Evolutionary conservation across 2,113 vertebrate genomes (phyloP).

Genomic region (Ardeotis arabs): DNA sequence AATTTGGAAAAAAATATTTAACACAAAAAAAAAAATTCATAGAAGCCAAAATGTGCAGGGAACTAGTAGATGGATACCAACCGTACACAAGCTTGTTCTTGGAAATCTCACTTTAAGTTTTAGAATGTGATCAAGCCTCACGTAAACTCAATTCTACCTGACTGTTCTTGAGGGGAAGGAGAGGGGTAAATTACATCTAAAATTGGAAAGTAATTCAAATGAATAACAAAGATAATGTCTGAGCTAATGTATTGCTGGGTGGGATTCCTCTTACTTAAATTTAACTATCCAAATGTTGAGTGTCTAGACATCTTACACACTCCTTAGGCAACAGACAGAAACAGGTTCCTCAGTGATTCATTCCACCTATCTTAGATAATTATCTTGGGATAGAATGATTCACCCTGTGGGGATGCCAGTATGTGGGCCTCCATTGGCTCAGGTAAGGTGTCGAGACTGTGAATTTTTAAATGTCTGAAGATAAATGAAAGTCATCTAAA

Average conservation of each 20-base stretch:
- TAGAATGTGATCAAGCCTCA: neutral
- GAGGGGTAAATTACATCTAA: no score
- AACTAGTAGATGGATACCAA: neutral
- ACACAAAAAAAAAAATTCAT: neutral
- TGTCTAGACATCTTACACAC: neutral
- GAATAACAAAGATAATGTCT: neutral
- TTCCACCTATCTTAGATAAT: neutral
- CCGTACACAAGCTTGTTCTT: neutral
- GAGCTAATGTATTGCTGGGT: neutral
- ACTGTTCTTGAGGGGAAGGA: no score
- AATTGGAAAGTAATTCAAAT: neutral
- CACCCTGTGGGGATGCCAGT: neutral
- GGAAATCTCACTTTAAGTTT: neutral
- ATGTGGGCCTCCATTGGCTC: neutral
- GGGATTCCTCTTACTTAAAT: neutral
- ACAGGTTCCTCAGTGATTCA: conserved; percentile 14
- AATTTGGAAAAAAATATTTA: no score
- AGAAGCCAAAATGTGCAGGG: neutral
- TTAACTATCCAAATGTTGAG: neutral
- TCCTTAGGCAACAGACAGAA: neutral
- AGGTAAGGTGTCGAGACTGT: neutral
- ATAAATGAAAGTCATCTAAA: neutral
- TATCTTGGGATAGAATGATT: neutral
- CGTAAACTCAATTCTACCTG: no score
- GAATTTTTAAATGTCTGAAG: conserved; percentile 24